phyloP scores from a whole-genome alignment of 1,140 invertebrate species.

The Melanaphis sacchari region DNA sequence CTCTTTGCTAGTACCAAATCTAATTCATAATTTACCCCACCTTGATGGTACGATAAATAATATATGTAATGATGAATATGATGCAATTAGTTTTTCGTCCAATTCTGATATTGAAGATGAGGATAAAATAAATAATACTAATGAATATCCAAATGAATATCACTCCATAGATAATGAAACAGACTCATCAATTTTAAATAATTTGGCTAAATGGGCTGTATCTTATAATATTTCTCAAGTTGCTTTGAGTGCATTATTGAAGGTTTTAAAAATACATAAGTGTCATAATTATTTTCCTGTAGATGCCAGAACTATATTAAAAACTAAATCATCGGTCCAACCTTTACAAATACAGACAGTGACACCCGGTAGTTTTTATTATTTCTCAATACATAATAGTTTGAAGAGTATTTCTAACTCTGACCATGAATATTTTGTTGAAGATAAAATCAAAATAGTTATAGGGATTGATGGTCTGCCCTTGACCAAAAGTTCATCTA shows the following conservation, averaged over 20 bases:
- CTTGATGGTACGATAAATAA: background rate
- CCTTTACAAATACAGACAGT: background rate
- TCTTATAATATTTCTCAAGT: background rate
- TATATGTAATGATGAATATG: background rate
- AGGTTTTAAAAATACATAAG: background rate
- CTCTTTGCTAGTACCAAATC: background rate
- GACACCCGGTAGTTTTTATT: background rate
- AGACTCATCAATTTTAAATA: constrained; percentile 10
- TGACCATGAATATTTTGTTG: background rate
- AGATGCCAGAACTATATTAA: background rate
- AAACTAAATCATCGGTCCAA: background rate
- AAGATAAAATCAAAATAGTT: background rate
- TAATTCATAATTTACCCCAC: too few relatives aligned
- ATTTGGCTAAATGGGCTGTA: background rate
- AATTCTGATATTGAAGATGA: background rate
- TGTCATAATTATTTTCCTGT: background rate
- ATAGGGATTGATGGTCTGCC: background rate
- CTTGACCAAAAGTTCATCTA: background rate
- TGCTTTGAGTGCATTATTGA: background rate
- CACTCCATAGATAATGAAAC: too few relatives aligned
- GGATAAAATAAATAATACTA: background rate
- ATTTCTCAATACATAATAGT: background rate
- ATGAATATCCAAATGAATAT: background rate
- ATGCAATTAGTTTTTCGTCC: background rate
- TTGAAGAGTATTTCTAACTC: background rate